Evolutionary conservation across 2,113 vertebrate genomes (phyloP), one percentile per base, ranked within the genome.

Genomic region (Platycercus adscitus): DNA sequence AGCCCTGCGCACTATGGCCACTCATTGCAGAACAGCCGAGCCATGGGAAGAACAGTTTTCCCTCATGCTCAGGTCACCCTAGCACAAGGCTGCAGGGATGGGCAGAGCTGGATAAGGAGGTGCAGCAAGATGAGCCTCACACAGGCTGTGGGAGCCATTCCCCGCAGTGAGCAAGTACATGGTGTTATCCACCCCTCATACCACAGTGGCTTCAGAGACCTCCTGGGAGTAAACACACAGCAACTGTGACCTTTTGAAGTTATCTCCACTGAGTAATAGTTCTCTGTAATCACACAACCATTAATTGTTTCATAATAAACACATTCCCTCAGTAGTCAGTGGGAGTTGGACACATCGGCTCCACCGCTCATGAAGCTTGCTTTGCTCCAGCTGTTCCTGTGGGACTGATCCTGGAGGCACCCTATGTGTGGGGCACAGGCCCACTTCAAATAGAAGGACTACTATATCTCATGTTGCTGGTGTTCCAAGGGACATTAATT

Each of bases 171-270:
- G 39, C 23, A 56, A 60, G 94, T 52, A 58, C 83, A 3, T 7
- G 60, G 25, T 53, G 64, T 58, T 86, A 83, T 81, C 69, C 92
- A 91, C 90, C 83, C 55, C 90, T 78, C 65, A 69, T 84, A 60
- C 73, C 91, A 95, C 24, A 66, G 88, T 17, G 92, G 77, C 73
- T 81, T 70, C 91, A 35, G 61, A 89, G 73, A 68, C 60, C 94
- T 79, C 88, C 91, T 84, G 95, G 95, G 88, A 92, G 65, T 49
- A 89, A 93, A 89, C 84, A 92, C 69, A 92, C 60, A 84, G 93
- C 96, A 96, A 93, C 91, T 92, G 94, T 95, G 96, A 96, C 96
- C 96, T 97, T 95, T 91, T 20, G 65, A 71, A 92, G 56, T 7
- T 76, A 43, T 95, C 50, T 70, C 47, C 73, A 64, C 86, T 29